A percentile compares a stretch with the other conserved stretches of the same genome.
Evolutionary conservation across 2,113 vertebrate genomes (phyloP).

Genomic region (Amazona guildingii): DNA sequence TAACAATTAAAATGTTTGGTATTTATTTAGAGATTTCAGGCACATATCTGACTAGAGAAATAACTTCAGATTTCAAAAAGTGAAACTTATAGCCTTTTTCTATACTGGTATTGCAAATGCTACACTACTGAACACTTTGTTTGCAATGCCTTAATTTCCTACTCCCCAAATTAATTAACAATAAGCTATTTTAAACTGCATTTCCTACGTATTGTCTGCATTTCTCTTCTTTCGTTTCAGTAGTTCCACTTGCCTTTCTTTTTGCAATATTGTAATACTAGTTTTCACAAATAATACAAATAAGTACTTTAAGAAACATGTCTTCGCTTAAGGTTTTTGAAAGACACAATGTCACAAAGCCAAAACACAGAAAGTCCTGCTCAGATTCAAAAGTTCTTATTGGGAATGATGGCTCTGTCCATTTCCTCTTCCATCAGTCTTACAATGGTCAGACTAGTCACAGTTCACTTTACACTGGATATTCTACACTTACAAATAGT

Average conservation of each 20-base stretch:
- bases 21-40: neutral
- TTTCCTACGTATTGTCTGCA: conserved; percentile 32
- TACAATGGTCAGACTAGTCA: conserved; percentile 26
- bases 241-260: conserved; percentile 21
- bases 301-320: conserved; percentile 43
- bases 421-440: conserved; percentile 9
- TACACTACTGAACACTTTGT: neutral
- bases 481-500: neutral
- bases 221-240: conserved; percentile 30
- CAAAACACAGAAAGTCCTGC: conserved; percentile 47
- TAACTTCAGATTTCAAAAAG: conserved; percentile 40
- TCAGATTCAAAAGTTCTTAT: conserved; percentile 35
- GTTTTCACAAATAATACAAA: conserved; percentile 23
- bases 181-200: conserved; percentile 19
- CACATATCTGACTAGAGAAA: neutral
- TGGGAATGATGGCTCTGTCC: neutral
- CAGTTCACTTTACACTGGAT: neutral
- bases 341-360: conserved; percentile 53
- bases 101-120: neutral
- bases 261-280: conserved; percentile 41
- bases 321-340: conserved; percentile 41
- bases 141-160: conserved; percentile 38
- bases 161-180: conserved; percentile 35
- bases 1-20: neutral
- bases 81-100: conserved; percentile 27